Evolutionary conservation across 1,140 invertebrate genomes (phyloP), one percentile per base, ranked within the genome.

Genomic region (Halesus radiatus): DNA sequence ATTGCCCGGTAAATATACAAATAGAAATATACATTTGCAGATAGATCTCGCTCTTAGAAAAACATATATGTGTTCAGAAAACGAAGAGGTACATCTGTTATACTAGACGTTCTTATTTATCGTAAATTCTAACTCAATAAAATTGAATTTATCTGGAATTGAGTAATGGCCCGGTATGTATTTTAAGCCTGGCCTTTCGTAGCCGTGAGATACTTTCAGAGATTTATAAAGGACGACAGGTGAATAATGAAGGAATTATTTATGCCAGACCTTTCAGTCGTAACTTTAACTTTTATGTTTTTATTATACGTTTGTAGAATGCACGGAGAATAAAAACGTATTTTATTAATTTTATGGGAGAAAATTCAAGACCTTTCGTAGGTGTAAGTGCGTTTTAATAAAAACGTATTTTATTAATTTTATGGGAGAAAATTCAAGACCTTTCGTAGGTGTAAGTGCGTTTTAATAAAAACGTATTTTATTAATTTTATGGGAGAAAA

Each of bases 281-380:
- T 76, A 64, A 76, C 74, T 76, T 60, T 45, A 20, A 20, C 32
- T 52, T 29, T 76, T 76, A 64, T 76, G 58, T 22, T 76, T 76
- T 76, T 76, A 62, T 64, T 76, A 52, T 76, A 50, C 60, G 58
- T 60, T 62, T 62, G 20, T 76, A 45, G 13, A n/a, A 26, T 32
- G 62, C 29, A 37, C 29, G n/a, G 62, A 72, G 45, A 72, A 52
- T 52, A 50, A 18, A 52, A 29, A 23, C 50, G 45, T 72, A 72
- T 72, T 72, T 72, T 23, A 72, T 52, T 68, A 5, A 18, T 72
- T 72, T 72, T 72, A 72, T 53, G 20, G 68, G 5, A 23, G 68
- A 54, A 23, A 68, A 15, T 22, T 60, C 58, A 60, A 23, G 4
- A 60, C 22, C 20, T 23, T 56, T 56, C 7, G 4, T 37, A 37